Evolutionary conservation across 2,797 vertebrate species (phyloP), one percentile per base, ranked within the genome.

Genomic region (Sebastiscus albofasciatus): DNA sequence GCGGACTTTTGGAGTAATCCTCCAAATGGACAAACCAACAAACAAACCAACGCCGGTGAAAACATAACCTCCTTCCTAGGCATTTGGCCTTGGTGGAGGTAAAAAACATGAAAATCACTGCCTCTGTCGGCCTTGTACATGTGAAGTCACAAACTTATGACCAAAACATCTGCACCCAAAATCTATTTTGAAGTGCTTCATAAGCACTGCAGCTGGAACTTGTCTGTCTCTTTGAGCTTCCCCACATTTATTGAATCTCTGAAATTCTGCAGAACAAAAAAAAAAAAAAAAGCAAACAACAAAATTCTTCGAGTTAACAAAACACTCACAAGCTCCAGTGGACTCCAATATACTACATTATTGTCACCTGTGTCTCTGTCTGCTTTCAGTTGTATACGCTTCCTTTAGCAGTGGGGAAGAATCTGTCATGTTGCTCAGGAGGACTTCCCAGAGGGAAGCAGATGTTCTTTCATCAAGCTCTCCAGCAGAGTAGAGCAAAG

Each of bases 401-500:
- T 69, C 55, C 69, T 56, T 52, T 26, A 84, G 52, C 85, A 80
- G 82, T 64, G 72, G 75, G 83, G 69, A 56, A 39, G 88, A 84
- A 79, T 86, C 67, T 79, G 80, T 84, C 84, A 72, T 67, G 81
- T 83, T 69, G 85, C 77, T 84, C 77, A 79, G 71, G 75, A 83
- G 71, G 84, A 78, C 83, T 83, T 89, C 86, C 86, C 84, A 88
- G 79, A 90, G 91, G 83, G 87, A 89, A 89, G 90, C 92, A 94
- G 91, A 92, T 94, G 93, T 92, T 93, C 85, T 80, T 87, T 87
- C 87, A 86, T 90, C 80, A 82, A 83, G 80, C 87, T 83, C 69
- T 90, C 87, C 87, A 79, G 74, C 82, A 81, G 83, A 77, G 84
- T 71, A 31, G 71, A 87, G 81, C 67, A 76, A 75, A 84, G 69